Evolutionary conservation across 1,140 invertebrate genomes (phyloP), one percentile per base, ranked within the genome.

Genomic region (Berghia stephanieae): DNA sequence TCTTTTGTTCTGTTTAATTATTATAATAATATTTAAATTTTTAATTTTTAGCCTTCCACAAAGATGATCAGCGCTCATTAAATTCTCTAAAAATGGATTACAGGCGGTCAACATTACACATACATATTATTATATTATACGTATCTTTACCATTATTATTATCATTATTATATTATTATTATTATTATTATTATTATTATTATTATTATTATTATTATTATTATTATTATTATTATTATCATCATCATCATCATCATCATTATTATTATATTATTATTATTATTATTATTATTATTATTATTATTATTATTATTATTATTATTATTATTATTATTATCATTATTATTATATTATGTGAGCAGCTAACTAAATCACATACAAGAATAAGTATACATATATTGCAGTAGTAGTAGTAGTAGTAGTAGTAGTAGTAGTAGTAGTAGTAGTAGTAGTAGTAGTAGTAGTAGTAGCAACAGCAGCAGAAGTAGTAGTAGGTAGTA

Each of bases 391-490:
- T 13, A 16, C 13, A 24, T 52, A 52, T 13, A 24, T 52, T 16
- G 46, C 46, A 52, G 46, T 52, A 52, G 46, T 52, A 52, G 46
- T 52, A 52, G 46, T 52, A 52, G 46, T 52, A 52, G 46, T 52
- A 52, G 46, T 52, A 52, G 46, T 52, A 52, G 46, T 52, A 52
- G 46, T 52, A 52, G 46, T 52, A 52, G 46, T 52, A 52, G 46
- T 52, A 52, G 46, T 52, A 52, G 46, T 52, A 52, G 46, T 52
- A 52, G 46, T 52, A 52, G 46, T 52, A 52, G 46, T 52, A 52
- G 46, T 52, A 52, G 46, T 52, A 52, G 46, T 24, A 24, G 46
- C 46, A 52, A 24, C 46, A 52, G 46, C 46, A 52, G n/a, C n/a
- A n/a, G n/a, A n/a, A n/a, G n/a, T n/a, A n/a, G n/a, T n/a, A n/a